Base-by-base conservation (phyloP, 1,140 invertebrate genomes). In the Aphaenogaster floridana region DNA sequence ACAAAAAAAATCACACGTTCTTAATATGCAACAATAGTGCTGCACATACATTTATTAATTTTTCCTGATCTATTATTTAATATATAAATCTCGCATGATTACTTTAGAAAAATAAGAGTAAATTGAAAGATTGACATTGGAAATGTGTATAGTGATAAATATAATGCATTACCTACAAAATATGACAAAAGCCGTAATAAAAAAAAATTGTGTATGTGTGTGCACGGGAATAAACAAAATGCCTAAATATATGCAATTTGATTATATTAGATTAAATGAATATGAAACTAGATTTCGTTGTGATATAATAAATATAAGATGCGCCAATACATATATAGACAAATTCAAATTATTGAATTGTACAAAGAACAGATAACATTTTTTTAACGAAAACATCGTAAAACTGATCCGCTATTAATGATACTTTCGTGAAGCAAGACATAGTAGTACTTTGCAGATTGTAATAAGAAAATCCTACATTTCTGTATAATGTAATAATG, bases 31-130 rank as follows among this genome's bases (percentile, higher is more conserved):
- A 80, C 77, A 92, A 89, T 90, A 71, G 66, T 59, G 77, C 72
- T 45, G 61, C 52, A 64, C 85, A 36, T 87, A 83, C 9, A 89
- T 90, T 89, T 84, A 90, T 81, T 86, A 81, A 71, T 57, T 69
- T 68, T 39, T 66, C 34, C 61, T 68, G 72, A 84, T 63, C 13
- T 79, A 84, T 88, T 54, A 78, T 28, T 90, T 77, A 64, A 76
- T 86, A 90, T 64, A 90, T 81, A 15, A 69, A 78, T 90, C 50
- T 83, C 39, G 45, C 28, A 81, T 36, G n/a, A 74, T 63, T 68
- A 87, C 59, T 91, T 84, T 91, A 90, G 88, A 91, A 93, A 92
- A 92, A 91, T 84, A 88, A 89, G 11, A 69, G 59, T 79, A 84
- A 79, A 72, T 81, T 79, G 80, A 86, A 88, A 86, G 50, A 90